Percentiles rank a stretch among this genome's conserved stretches.
Evolutionary conservation across 2,797 vertebrate genomes (phyloP).

Genomic region (Chiloscyllium punctatum): DNA sequence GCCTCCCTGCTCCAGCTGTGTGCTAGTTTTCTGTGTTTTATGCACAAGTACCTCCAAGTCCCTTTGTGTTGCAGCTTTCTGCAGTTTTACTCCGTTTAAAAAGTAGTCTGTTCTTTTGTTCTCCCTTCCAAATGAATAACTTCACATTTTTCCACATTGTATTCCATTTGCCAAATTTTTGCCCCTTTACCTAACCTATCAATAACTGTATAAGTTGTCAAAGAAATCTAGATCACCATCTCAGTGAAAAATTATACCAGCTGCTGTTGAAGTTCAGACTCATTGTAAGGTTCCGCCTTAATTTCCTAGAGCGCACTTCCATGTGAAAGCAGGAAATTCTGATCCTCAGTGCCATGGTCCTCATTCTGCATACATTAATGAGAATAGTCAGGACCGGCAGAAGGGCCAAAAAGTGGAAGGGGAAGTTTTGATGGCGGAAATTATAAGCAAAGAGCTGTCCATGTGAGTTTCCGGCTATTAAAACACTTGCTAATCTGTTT

Average conservation of each 20-base stretch:
- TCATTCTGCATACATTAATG: neutral
- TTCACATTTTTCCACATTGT: too few relatives aligned
- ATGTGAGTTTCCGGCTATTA: neutral
- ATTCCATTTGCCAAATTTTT: too few relatives aligned
- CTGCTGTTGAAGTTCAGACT: neutral
- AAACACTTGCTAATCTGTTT: neutral
- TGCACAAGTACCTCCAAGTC: too few relatives aligned
- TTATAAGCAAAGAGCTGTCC: neutral
- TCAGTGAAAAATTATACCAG: neutral
- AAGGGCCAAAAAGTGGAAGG: neutral
- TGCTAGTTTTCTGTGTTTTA: too few relatives aligned
- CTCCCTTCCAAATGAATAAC: too few relatives aligned
- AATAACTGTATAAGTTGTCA: neutral
- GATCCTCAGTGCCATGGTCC: neutral
- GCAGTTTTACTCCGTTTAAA: too few relatives aligned
- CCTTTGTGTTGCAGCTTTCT: too few relatives aligned
- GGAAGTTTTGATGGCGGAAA: neutral
- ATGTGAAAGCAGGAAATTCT: neutral
- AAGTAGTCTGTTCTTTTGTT: too few relatives aligned
- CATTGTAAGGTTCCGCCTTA: neutral
- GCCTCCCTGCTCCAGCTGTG: too few relatives aligned
- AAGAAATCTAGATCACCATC: neutral
- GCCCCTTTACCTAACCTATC: too few relatives aligned
- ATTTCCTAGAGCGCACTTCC: neutral
- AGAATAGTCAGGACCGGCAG: neutral